Percentiles rank a stretch among this genome's conserved stretches.
Evolutionary conservation across 2,888 invertebrate species (phyloP).

Genomic region (Boloria euphrosyne): DNA sequence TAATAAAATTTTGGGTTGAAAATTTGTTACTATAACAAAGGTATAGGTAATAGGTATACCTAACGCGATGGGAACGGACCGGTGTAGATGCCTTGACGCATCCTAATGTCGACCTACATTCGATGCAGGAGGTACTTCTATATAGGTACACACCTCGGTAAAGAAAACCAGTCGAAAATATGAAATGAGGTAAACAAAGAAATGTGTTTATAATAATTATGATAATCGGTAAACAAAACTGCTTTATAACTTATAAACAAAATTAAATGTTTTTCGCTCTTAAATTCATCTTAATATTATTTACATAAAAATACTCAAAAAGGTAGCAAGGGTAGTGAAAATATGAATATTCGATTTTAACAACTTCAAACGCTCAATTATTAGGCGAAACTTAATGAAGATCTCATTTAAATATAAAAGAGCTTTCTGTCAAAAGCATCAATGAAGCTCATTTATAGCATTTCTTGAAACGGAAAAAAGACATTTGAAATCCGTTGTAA

Average conservation of each 20-base stretch:
- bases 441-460: neutral
- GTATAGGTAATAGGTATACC: neutral
- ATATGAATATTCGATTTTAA: too few relatives aligned
- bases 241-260: too few relatives aligned
- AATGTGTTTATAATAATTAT: neutral
- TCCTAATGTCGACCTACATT: conserved; percentile 35
- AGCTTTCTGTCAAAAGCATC: too few relatives aligned
- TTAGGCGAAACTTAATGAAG: too few relatives aligned
- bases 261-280: too few relatives aligned
- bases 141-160: conserved; percentile 4
- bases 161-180: conserved; percentile 1
- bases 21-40: neutral
- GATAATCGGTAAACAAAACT: too few relatives aligned
- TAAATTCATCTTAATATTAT: too few relatives aligned
- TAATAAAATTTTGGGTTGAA: neutral
- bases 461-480: neutral
- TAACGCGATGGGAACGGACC: conserved; percentile 24
- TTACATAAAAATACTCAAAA: too few relatives aligned
- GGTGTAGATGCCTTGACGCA: conserved; percentile 21
- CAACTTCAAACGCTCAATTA: too few relatives aligned
- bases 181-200: neutral
- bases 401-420: too few relatives aligned
- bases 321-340: too few relatives aligned
- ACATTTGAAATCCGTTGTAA: conserved; percentile 22
- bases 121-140: conserved; percentile 3